Conservation (phyloP, 1,140 invertebrate species). For the Cydia pomonella region DNA sequence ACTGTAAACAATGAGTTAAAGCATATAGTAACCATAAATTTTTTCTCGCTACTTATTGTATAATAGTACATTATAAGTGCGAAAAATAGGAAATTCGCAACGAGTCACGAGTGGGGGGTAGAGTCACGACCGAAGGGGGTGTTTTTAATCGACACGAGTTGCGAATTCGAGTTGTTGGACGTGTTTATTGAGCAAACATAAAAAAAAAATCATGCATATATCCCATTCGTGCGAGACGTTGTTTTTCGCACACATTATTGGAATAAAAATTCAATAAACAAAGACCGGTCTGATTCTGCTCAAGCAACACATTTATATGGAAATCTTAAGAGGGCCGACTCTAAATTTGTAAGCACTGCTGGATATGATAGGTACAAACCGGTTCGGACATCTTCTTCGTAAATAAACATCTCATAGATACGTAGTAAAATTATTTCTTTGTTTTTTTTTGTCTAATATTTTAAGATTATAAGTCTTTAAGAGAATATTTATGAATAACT, state of each 20-base stretch:
- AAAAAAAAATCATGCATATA: no score
- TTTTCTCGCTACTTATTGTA: no score
- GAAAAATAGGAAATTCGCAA: no score
- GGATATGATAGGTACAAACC: slow-evolving; percentile 35
- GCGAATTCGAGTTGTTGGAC: no score
- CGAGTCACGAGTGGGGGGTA: no score
- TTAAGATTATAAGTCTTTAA: neutral
- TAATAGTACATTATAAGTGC: no score
- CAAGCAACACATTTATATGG: slow-evolving; percentile 54
- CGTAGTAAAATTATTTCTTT: neutral
- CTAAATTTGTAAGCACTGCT: slow-evolving; percentile 37
- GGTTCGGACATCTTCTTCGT: slow-evolving; percentile 33
- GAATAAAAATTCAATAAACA: slow-evolving; percentile 47
- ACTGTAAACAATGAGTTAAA: no score
- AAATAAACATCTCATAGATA: slow-evolving; percentile 1
- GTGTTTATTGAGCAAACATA: no score
- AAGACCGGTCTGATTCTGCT: slow-evolving; percentile 50
- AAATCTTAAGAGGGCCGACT: slow-evolving; percentile 43
- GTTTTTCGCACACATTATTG: slow-evolving; percentile 8
- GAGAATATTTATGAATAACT: no score
- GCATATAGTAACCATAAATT: no score
- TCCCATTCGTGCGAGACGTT: neutral
- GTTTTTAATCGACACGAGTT: no score
- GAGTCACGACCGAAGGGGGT: no score
- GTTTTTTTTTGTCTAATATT: neutral